A percentile compares a stretch with the other conserved stretches of the same genome.
phyloP scores from a whole-genome alignment of 2,113 vertebrate species.

The Oryctolagus cuniculus region DNA sequence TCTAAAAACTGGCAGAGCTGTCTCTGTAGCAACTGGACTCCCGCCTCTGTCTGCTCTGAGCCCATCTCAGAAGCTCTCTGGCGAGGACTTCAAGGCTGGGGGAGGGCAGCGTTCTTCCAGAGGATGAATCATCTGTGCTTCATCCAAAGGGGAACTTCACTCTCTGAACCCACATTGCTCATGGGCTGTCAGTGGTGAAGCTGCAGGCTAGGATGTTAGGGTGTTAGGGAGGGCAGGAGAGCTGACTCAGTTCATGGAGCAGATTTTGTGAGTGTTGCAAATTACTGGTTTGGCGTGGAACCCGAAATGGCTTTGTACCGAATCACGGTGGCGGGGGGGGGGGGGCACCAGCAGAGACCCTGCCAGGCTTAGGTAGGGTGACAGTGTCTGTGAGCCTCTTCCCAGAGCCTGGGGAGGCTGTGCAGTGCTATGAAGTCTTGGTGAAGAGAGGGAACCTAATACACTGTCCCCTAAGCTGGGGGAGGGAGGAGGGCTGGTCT shows the following conservation, averaged over 20 bases:
- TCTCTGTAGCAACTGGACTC: background rate
- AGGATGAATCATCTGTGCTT: constrained; percentile 55
- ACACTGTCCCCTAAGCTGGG: background rate
- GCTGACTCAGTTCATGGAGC: constrained; percentile 72
- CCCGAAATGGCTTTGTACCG: constrained; percentile 54
- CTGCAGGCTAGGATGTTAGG: constrained; percentile 21
- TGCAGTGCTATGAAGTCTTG: background rate
- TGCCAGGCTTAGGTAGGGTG: background rate
- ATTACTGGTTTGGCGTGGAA: constrained; percentile 64
- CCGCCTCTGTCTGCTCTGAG: background rate
- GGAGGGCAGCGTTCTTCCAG: constrained; percentile 25
- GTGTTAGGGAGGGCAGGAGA: constrained; percentile 55
- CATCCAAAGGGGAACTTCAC: background rate
- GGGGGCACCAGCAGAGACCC: constrained; percentile 28
- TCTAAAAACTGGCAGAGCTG: constrained; percentile 1
- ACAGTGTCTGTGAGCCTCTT: background rate
- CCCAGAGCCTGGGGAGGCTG: background rate
- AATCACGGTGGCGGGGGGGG: background rate
- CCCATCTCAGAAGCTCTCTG: constrained; percentile 34
- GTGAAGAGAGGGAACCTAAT: background rate
- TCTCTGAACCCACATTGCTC: constrained; percentile 4
- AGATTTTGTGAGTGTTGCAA: constrained; percentile 68
- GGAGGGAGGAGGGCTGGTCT: background rate
- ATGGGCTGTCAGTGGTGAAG: constrained; percentile 17
- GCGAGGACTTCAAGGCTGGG: background rate